Evolutionary conservation across 2,888 invertebrate genomes (phyloP), one percentile per base, ranked within the genome.

Genomic region (Rosalia funebris): DNA sequence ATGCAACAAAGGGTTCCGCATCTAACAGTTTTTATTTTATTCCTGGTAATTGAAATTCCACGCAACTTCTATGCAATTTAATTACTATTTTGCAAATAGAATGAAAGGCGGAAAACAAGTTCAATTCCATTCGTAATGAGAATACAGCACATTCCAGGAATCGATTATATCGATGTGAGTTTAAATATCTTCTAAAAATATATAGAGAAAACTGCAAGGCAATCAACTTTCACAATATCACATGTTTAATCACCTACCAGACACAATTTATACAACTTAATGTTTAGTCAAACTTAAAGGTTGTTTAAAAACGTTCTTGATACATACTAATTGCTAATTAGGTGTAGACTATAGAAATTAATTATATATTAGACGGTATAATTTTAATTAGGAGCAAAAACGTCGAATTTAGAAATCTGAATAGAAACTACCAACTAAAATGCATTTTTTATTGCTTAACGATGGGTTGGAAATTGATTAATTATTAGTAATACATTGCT

Each of bases 161-260:
- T 62, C 66, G 60, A 54, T 57, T 55, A n/a, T n/a, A 59, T 52
- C 60, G 57, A 70, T 42, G 45, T 45, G 20, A 53, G 57, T 34
- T 34, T 56, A 63, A 67, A 45, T 55, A 41, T 67, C 67, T 67
- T 69, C 65, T 62, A 66, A 68, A 66, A 68, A 64, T 66, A 57
- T 48, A 52, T 60, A 69, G 69, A 68, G 71, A 76, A 75, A 75
- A 75, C 68, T 69, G 69, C 74, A 76, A 76, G 75, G 75, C 63
- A 69, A 75, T 68, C 75, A 71, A 76, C 77, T 77, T 77, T 77
- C 77, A 77, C 77, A 70, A 65, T 64, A 67, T 67, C 68, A 62
- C 57, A 67, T 62, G 63, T 60, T 61, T 53, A 60, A 67, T 62
- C 62, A 60, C 62, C 60, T 57, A 54, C 53, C 53, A 61, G 60